A percentile compares a stretch with the other conserved stretches of the same genome.
Conservation (phyloP, 2,888 invertebrate species). For the Ormyrus nitidulus region DNA sequence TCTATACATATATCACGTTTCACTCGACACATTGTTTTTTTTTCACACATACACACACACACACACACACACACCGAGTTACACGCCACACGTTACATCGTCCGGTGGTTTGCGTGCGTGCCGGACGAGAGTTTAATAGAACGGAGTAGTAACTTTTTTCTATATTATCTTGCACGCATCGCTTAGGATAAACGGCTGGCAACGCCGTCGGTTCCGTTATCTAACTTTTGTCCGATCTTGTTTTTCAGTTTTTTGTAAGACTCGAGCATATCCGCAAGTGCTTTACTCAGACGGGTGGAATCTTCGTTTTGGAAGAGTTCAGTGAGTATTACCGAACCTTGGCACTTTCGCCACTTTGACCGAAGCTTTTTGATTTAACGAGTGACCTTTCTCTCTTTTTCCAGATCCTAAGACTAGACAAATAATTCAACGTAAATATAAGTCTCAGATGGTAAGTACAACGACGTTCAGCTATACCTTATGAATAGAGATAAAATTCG, state of each 20-base stretch:
- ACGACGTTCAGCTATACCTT: neutral
- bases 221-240: constrained; percentile 62
- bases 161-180: constrained; percentile 56
- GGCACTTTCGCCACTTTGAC: no score
- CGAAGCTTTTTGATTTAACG: no score
- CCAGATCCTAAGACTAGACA: constrained; percentile 98
- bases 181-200: constrained; percentile 57
- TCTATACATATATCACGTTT: no score
- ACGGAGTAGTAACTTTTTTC: constrained; percentile 53
- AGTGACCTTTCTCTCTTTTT: constrained; percentile 73
- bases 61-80: no score
- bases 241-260: constrained; percentile 98
- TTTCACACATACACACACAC: neutral
- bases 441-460: constrained; percentile 95
- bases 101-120: constrained; percentile 46
- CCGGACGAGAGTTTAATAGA: constrained; percentile 18
- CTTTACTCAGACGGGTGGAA: constrained; percentile 99
- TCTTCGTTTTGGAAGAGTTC: constrained; percentile 99
- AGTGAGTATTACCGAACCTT: constrained; percentile 84
- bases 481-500: constrained; percentile 15
- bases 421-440: constrained; percentile 97
- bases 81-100: neutral
- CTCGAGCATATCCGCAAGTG: constrained; percentile 99
- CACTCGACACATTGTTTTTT: neutral
- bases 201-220: neutral